phyloP scores from a whole-genome alignment of 2,888 invertebrate genomes.

The Amphipyra berbera region DNA sequence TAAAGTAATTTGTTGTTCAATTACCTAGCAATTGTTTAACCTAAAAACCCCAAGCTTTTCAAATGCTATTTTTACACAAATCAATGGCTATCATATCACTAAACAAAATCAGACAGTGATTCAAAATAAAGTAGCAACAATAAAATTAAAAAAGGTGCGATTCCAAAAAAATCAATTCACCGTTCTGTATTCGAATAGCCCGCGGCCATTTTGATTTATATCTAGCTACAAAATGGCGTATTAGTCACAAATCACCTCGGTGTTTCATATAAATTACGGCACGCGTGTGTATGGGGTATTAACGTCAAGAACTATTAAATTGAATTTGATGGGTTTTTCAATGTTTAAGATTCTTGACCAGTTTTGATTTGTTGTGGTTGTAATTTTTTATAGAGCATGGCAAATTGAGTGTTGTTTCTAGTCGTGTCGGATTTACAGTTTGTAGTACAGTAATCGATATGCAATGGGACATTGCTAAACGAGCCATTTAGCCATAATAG shows the following conservation, averaged over 20 bases:
- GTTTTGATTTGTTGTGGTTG: conserved; percentile 3
- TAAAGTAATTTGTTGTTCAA: too few species aligned
- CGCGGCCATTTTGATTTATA: conserved; percentile 64
- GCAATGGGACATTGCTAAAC: too few species aligned
- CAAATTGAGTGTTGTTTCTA: not conserved
- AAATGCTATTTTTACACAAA: not conserved
- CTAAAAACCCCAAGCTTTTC: too few species aligned
- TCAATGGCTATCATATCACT: conserved; percentile 12
- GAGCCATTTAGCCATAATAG: too few species aligned
- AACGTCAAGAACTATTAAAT: conserved; percentile 40
- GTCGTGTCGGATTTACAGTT: too few species aligned
- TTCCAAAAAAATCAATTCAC: conserved; percentile 60
- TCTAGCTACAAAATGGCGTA: conserved; percentile 59
- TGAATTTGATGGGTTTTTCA: conserved; percentile 42
- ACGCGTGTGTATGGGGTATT: conserved; percentile 39
- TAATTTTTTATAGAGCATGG: not conserved
- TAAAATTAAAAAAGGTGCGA: conserved; percentile 40
- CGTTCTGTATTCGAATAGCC: conserved; percentile 53
- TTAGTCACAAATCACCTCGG: conserved; percentile 51
- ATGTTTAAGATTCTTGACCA: not conserved
- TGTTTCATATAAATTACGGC: conserved; percentile 41
- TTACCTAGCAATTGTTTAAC: not conserved
- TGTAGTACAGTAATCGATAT: too few species aligned
- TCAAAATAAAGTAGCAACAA: conserved; percentile 44
- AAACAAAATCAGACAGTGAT: conserved; percentile 17